Percentiles rank a stretch among this genome's conserved stretches.
phyloP scores from a whole-genome alignment of 2,888 invertebrate genomes.

The Cotesia congregata region DNA sequence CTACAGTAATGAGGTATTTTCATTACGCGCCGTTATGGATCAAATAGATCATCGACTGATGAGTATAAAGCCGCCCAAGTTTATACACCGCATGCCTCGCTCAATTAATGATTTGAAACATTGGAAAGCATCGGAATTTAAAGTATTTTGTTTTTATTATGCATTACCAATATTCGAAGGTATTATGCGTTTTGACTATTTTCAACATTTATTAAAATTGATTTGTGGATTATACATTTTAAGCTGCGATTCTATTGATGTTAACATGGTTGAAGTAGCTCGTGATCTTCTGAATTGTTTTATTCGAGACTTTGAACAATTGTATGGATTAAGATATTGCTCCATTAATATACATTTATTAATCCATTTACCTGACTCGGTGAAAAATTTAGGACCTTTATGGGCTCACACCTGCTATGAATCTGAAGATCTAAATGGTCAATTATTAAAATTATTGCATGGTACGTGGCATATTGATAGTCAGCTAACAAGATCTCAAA shows the following conservation, averaged over 20 bases:
- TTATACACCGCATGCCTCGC: conserved; percentile 40
- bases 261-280: conserved; percentile 31
- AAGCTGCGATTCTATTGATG: conserved; percentile 9
- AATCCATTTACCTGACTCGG: conserved; percentile 40
- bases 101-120: conserved; percentile 30
- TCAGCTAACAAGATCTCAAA: no score
- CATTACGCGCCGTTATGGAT: conserved; percentile 11
- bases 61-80: not conserved
- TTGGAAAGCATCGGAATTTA: conserved; percentile 45
- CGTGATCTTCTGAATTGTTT: conserved; percentile 39
- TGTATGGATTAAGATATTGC: conserved; percentile 41
- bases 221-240: conserved; percentile 25
- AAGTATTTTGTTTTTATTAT: conserved; percentile 41
- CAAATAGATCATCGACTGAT: conserved; percentile 29
- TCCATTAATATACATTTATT: conserved; percentile 44
- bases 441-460: conserved; percentile 24
- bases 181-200: conserved; percentile 40
- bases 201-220: conserved; percentile 14
- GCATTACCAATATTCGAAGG: conserved; percentile 35
- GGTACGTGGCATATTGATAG: no score
- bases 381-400: conserved; percentile 42
- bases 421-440: conserved; percentile 45
- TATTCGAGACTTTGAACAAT: conserved; percentile 38
- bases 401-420: conserved; percentile 44
- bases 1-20: conserved; percentile 20